Percentiles rank a stretch among this genome's conserved stretches.
Evolutionary conservation across 2,797 vertebrate genomes (phyloP).

Genomic region (Kryptolebias ocellatus): DNA sequence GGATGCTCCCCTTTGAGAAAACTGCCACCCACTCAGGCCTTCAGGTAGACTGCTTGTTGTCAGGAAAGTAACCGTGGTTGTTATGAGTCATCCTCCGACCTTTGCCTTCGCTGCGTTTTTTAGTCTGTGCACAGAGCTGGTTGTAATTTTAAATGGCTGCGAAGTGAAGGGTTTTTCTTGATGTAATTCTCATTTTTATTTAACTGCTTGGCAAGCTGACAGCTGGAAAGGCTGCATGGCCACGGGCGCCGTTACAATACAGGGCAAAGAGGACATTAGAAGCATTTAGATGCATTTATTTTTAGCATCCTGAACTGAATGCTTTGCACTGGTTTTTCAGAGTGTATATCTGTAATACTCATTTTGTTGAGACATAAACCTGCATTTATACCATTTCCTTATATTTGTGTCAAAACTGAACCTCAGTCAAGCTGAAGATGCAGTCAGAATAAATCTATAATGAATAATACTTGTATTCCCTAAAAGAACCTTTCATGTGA

Average conservation of each 20-base stretch:
- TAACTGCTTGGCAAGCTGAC: slow-evolving; percentile 25
- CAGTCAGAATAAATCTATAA: background rate
- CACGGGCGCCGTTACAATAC: slow-evolving; percentile 3
- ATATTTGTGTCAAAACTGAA: background rate
- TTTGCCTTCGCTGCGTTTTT: slow-evolving; percentile 1
- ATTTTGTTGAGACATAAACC: background rate
- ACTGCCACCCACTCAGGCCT: slow-evolving; percentile 46
- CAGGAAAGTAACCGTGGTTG: slow-evolving; percentile 22
- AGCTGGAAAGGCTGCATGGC: slow-evolving; percentile 33
- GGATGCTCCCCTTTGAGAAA: slow-evolving; percentile 31
- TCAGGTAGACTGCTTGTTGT: slow-evolving; percentile 27
- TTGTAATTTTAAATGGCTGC: slow-evolving; percentile 23
- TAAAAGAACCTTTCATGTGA: no score
- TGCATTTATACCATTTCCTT: background rate
- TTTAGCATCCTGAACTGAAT: background rate
- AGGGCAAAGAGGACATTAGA: slow-evolving; percentile 21
- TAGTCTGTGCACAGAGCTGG: slow-evolving; percentile 3
- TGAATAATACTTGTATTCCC: no score
- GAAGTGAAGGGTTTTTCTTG: slow-evolving; percentile 17
- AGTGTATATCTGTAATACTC: background rate
- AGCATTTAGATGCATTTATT: slow-evolving; percentile 19
- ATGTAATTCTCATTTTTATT: slow-evolving; percentile 24
- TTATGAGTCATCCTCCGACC: slow-evolving; percentile 31
- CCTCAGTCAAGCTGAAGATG: no score
- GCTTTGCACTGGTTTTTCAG: background rate